These are phyloP conservation scores for Nasonia giraulti DNA, from an alignment of 1,140 invertebrate genomes.

Conservation along the genomic window DNA sequence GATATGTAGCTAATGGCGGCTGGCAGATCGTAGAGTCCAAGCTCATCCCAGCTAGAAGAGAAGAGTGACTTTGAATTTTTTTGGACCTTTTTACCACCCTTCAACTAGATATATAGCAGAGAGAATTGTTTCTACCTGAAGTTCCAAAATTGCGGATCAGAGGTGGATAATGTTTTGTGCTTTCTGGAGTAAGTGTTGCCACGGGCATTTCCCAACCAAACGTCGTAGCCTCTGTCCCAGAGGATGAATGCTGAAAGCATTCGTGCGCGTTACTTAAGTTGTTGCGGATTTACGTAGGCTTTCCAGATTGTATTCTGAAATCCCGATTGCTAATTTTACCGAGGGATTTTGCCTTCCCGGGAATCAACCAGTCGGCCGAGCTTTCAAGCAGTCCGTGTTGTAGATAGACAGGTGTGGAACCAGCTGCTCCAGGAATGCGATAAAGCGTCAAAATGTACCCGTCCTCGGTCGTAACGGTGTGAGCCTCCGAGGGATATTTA, in stretches of 20 bases:
- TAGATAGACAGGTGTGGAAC: slow-evolving; percentile 72
- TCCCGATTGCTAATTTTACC: neutral
- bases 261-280: no score
- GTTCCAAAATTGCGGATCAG: slow-evolving; percentile 81
- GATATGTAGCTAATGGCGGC: slow-evolving; percentile 75
- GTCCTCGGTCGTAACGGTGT: slow-evolving; percentile 80
- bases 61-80: neutral
- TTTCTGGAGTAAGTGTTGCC: slow-evolving; percentile 78
- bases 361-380: slow-evolving; percentile 80
- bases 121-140: slow-evolving; percentile 46
- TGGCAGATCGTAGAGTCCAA: slow-evolving; percentile 78
- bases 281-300: no score
- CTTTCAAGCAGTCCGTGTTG: slow-evolving; percentile 84
- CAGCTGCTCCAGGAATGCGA: slow-evolving; percentile 77
- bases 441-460: slow-evolving; percentile 85
- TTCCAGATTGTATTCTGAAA: no score
- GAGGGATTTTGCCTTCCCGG: slow-evolving; percentile 76
- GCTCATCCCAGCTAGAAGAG: slow-evolving; percentile 69
- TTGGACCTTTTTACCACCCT: no score
- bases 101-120: neutral
- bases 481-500: slow-evolving; percentile 75
- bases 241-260: slow-evolving; percentile 77
- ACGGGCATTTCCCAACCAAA: slow-evolving; percentile 82
- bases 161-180: slow-evolving; percentile 66
- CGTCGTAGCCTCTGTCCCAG: slow-evolving; percentile 83